phyloP scores from a whole-genome alignment of 1,140 invertebrate species.

The Helicoverpa armigera region DNA sequence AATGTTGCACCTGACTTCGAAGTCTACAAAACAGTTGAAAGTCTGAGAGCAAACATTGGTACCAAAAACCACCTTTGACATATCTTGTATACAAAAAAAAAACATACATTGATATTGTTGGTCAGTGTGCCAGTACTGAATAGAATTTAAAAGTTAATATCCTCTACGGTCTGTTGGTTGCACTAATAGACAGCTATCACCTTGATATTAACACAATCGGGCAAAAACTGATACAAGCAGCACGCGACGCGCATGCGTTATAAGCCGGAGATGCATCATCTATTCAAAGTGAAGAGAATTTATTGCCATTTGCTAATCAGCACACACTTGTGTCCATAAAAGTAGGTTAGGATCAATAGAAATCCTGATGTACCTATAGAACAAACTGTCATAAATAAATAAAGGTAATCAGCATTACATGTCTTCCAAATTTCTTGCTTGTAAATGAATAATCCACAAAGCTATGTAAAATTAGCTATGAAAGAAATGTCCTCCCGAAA shows the following conservation, averaged over 20 bases:
- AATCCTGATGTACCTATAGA: too few species aligned
- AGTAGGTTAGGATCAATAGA: background rate
- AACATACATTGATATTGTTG: background rate
- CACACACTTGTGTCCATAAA: background rate
- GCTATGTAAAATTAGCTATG: too few species aligned
- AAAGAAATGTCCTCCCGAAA: too few species aligned
- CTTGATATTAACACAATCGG: background rate
- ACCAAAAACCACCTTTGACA: too few species aligned
- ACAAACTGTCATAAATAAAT: too few species aligned
- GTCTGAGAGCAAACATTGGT: too few species aligned
- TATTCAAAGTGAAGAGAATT: background rate
- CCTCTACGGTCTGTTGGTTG: background rate
- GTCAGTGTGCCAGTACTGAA: conserved; percentile 1
- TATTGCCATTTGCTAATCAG: background rate
- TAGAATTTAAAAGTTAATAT: conserved; percentile 1
- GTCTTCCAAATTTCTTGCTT: too few species aligned
- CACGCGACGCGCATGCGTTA: background rate
- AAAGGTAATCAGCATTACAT: too few species aligned
- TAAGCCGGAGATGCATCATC: conserved; percentile 1
- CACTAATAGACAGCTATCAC: background rate
- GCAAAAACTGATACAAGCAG: background rate
- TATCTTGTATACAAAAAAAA: too few species aligned
- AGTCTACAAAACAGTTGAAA: too few species aligned
- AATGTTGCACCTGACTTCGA: too few species aligned
- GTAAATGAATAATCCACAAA: too few species aligned